These are phyloP conservation scores for Turnix velox DNA, from an alignment of 2,113 vertebrate genomes.

Conservation along the genomic window DNA sequence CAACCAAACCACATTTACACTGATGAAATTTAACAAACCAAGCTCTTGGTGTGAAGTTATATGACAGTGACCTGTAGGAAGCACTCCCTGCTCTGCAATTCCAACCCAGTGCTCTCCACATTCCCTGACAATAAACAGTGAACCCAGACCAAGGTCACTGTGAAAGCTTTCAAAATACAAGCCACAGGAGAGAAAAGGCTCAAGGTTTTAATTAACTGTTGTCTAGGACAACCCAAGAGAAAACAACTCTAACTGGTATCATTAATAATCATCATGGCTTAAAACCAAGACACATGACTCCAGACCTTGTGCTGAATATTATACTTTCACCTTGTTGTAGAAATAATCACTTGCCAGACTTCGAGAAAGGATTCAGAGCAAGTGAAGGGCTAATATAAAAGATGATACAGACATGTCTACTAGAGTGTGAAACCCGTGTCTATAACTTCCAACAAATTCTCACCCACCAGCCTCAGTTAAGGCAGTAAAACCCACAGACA, in stretches of 20 bases:
- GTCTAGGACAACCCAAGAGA: background rate
- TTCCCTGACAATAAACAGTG: background rate
- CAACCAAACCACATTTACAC: background rate
- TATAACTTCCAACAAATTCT: background rate
- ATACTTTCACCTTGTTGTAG: background rate
- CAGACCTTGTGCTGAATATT: background rate
- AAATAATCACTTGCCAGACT: background rate
- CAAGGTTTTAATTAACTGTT: constrained; percentile 29
- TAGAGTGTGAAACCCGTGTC: background rate
- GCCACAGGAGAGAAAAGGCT: background rate
- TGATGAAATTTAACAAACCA: background rate
- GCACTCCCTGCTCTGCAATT: background rate
- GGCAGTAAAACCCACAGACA: background rate
- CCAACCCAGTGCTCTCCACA: background rate
- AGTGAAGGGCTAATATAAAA: background rate
- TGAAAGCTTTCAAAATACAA: constrained; percentile 30
- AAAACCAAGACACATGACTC: background rate
- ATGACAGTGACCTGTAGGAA: background rate
- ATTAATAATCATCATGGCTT: background rate
- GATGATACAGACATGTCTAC: background rate
- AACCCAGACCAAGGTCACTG: background rate
- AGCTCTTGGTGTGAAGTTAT: background rate
- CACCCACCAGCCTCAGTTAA: background rate
- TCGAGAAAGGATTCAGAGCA: background rate
- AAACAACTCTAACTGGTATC: background rate